Evolutionary conservation across 2,888 invertebrate genomes (phyloP).

Genomic region (Ctena decussata): DNA sequence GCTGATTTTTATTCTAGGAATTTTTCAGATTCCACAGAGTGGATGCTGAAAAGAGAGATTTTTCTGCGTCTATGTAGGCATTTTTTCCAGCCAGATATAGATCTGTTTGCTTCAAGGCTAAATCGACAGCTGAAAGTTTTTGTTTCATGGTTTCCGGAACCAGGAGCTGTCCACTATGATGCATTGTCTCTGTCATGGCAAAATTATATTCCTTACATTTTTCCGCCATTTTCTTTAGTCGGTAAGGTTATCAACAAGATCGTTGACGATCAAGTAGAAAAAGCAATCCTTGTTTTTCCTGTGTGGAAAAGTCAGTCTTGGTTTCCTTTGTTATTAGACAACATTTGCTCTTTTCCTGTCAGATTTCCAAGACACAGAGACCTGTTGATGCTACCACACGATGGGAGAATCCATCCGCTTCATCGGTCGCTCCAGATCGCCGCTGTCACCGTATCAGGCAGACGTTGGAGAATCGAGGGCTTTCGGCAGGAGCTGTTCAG

Average conservation of each 20-base stretch:
- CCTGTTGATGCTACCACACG: neutral
- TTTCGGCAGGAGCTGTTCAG: too few relatives aligned
- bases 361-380: constrained; percentile 1
- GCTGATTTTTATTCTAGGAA: constrained; percentile 56
- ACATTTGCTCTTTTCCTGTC: neutral
- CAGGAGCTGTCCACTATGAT: constrained; percentile 32
- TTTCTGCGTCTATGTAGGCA: constrained; percentile 23
- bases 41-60: constrained; percentile 50
- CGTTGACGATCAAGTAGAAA: constrained; percentile 42
- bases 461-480: too few relatives aligned
- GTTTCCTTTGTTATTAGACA: neutral
- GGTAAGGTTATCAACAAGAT: constrained; percentile 52
- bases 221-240: constrained; percentile 59
- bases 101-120: constrained; percentile 53
- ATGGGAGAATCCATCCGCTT: neutral
- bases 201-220: constrained; percentile 37
- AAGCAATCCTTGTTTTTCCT: constrained; percentile 44
- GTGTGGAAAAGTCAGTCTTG: constrained; percentile 31
- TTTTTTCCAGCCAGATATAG: constrained; percentile 51
- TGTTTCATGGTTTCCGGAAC: constrained; percentile 55
- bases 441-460: too few relatives aligned
- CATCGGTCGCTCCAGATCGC: too few relatives aligned
- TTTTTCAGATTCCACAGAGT: constrained; percentile 56
- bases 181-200: constrained; percentile 56
- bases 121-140: constrained; percentile 26